These are phyloP conservation scores for Tetramorium bicarinatum DNA, from an alignment of 2,888 invertebrate species.

Conservation along the genomic window DNA sequence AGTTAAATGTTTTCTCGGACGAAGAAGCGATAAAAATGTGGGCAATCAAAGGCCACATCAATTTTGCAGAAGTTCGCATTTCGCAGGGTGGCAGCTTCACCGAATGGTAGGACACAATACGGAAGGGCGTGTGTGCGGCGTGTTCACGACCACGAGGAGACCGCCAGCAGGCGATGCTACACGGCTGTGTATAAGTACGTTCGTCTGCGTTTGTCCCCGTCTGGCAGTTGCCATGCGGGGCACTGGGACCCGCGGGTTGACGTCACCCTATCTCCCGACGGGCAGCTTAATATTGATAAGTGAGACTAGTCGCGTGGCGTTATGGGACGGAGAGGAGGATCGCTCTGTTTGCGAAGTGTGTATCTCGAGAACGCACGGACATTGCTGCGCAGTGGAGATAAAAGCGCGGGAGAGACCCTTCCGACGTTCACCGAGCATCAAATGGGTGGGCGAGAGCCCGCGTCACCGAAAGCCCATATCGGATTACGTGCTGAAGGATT, in stretches of 20 bases:
- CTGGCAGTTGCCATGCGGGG: slow-evolving; percentile 83
- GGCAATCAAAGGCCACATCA: too few species aligned
- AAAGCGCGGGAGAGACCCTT: not conserved
- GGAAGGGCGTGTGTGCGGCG: not conserved
- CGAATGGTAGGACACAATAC: too few species aligned
- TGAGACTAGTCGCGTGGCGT: slow-evolving; percentile 62
- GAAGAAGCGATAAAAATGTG: too few species aligned
- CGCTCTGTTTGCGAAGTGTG: not conserved
- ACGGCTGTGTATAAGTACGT: not conserved
- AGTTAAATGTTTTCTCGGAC: not conserved
- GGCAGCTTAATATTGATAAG: slow-evolving; percentile 84
- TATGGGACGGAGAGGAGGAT: not conserved
- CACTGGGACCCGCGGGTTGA: slow-evolving; percentile 74
- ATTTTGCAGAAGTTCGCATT: too few species aligned
- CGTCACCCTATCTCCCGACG: slow-evolving; percentile 80
- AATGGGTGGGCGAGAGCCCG: not conserved
- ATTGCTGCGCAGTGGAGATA: slow-evolving; percentile 9
- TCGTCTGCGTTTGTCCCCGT: slow-evolving; percentile 74
- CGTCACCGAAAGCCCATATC: not conserved
- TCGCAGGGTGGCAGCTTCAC: too few species aligned
- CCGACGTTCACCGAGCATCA: not conserved
- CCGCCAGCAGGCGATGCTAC: slow-evolving; percentile 60
- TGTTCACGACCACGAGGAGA: slow-evolving; percentile 53
- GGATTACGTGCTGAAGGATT: not conserved
- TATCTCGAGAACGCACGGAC: not conserved